Base-by-base conservation (phyloP, 2,888 invertebrate species). In the Caenorhabditis sp. region DNA sequence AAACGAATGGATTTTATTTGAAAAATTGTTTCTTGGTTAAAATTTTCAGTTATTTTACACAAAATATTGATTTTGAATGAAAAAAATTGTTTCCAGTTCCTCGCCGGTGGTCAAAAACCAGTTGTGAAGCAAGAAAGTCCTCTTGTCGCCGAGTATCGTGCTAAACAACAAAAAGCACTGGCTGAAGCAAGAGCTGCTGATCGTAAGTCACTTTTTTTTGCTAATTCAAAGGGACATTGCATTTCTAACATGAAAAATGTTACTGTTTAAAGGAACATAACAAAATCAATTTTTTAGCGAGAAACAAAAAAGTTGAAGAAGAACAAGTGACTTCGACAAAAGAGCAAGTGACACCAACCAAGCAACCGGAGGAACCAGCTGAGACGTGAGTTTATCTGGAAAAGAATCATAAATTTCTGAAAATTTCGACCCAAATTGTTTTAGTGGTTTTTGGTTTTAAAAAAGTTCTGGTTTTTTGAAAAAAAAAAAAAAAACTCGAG, bases 111-210 rank as follows among this genome's bases (percentile, higher is more conserved):
- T 36, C 43, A 17, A 17, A 17, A 17, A 43, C 43, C 43, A 17
- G 17, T 43, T 14, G 14, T 43, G 14, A 43, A 43, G 14, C 43
- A 61, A 24, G 66, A 75, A 37, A 76, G 76, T 71, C 74, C 76
- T 4, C 21, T 74, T 2, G 74, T 76, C 12, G 69, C 69, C 0
- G 71, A 58, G 23, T 74, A 78, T 54, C 61, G 58, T 19, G 76
- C 72, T 5, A 61, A 67, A 27, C 78, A 78, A 50, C 53, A 58
- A 50, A 69, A 65, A n/a, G 70, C 66, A 23, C 37, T 73, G 14
- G 66, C 58, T 36, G 62, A 64, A 37, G 62, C 62, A 54, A 62
- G 59, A 54, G 62, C 58, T 19, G 50, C 43, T 21, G 58, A 58
- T 50, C 58, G 65, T 58, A 58, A 58, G 59, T 31, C 5, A 31